Percentiles rank a stretch among this genome's conserved stretches.
These are phyloP conservation scores for Calidris pugnax DNA, from an alignment of 2,113 vertebrate species.

Conservation along the genomic window DNA sequence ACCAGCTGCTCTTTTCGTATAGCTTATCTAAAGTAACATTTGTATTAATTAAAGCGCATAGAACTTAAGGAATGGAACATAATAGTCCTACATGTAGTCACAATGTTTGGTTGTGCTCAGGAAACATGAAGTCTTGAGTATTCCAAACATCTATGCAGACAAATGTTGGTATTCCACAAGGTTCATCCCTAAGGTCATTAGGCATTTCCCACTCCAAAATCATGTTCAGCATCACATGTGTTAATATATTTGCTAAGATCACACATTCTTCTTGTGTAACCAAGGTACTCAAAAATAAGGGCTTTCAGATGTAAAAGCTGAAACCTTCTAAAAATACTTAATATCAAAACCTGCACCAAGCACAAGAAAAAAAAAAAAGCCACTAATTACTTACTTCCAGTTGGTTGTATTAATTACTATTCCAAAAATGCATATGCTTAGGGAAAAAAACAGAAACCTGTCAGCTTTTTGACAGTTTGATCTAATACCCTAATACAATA, in stretches of 20 bases:
- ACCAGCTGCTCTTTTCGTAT: neutral
- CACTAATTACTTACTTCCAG: constrained; percentile 52
- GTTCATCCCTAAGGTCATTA: neutral
- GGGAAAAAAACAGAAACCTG: neutral
- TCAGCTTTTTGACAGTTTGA: constrained; percentile 62
- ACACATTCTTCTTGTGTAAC: neutral
- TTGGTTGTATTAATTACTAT: constrained; percentile 53
- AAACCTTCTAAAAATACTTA: neutral
- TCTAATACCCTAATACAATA: constrained; percentile 55
- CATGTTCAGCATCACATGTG: neutral
- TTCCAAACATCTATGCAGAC: neutral
- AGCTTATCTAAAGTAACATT: neutral
- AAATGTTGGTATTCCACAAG: neutral
- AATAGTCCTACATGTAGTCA: neutral
- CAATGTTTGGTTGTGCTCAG: neutral
- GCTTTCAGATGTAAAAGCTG: neutral
- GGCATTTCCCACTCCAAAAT: neutral
- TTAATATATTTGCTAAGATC: neutral
- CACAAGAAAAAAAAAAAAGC: neutral
- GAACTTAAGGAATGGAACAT: neutral
- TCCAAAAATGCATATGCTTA: constrained; percentile 39
- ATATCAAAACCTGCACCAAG: neutral
- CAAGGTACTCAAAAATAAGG: neutral
- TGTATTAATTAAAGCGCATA: neutral
- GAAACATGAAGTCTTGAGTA: neutral